Evolutionary conservation across 2,888 invertebrate genomes (phyloP).

Genomic region (Papilio elwesi): DNA sequence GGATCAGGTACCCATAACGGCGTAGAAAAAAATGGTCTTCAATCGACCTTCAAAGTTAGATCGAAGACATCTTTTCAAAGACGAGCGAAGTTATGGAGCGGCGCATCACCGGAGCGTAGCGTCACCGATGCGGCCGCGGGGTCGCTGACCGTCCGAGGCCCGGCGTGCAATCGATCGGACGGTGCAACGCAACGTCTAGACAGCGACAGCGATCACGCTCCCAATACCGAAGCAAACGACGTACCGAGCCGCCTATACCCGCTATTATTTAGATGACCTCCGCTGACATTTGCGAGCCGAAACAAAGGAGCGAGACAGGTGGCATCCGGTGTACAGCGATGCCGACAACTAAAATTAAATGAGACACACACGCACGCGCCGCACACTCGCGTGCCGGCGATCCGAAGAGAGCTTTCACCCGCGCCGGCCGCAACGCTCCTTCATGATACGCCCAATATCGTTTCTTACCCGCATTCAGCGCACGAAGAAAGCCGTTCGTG

Average conservation of each 20-base stretch:
- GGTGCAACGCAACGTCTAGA: conserved; percentile 82
- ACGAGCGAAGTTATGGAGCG: conserved; percentile 74
- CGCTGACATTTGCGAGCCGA: conserved; percentile 79
- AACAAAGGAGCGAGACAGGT: conserved; percentile 82
- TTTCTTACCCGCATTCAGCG: conserved; percentile 59
- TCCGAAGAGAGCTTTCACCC: conserved; percentile 76
- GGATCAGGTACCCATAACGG: conserved; percentile 39
- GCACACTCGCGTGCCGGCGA: conserved; percentile 53
- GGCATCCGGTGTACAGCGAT: conserved; percentile 66
- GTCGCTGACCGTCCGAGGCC: conserved; percentile 82
- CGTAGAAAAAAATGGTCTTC: conserved; percentile 39
- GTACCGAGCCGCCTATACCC: conserved; percentile 61
- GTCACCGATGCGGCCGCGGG: conserved; percentile 83
- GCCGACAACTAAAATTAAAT: conserved; percentile 75
- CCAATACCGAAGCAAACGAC: conserved; percentile 56
- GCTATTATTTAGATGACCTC: conserved; percentile 83
- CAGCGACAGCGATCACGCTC: conserved; percentile 77
- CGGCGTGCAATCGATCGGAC: conserved; percentile 82
- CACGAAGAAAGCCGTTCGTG: conserved; percentile 50
- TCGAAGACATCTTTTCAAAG: conserved; percentile 60
- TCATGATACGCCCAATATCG: conserved; percentile 55
- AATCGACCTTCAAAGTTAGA: conserved; percentile 40
- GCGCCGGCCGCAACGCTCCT: conserved; percentile 60
- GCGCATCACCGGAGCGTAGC: conserved; percentile 82
- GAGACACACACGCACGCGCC: conserved; percentile 58